Base-by-base conservation (phyloP, 2,888 invertebrate species). In the Apodemia zela region DNA sequence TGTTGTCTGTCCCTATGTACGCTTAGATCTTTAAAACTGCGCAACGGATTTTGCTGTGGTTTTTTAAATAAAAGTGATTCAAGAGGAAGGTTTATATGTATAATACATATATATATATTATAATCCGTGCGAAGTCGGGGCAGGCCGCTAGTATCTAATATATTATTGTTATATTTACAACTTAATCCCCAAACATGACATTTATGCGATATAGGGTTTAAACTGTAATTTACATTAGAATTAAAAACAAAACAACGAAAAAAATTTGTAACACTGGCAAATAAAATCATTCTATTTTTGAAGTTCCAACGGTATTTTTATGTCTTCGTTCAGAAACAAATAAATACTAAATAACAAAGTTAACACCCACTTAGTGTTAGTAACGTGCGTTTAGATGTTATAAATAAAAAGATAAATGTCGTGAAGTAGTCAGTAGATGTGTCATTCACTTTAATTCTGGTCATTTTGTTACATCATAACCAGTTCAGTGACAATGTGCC, bases 391-490 rank as follows among this genome's bases (percentile, higher is more conserved):
- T 69, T 60, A 65, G 67, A 63, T 64, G 58, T 45, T 63, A 69
- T 71, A 70, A 70, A 68, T 65, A 64, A 38, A 60, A 64, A 68
- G 67, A 68, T 71, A 70, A 72, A 69, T 65, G 65, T 64, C 63
- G 67, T 62, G 63, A 65, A 65, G 65, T 61, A 57, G 69, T 71
- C 61, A 69, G 67, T 70, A 63, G 67, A 66, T 69, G 72, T 77
- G 79, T 79, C 78, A 76, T 77, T 75, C 72, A 75, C 75, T 75
- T 74, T 69, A 65, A 77, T 76, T 75, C 74, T 71, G 74, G 77
- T 74, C 79, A 77, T 74, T 77, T 75, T 73, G 79, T 88, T 87
- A 85, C 86, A 84, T 89, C 88, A 89, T 81, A 87, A 86, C 86
- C 84, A 83, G 86, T 84, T 79, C 76, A 81, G 73, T 76, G 79